Percentiles rank a stretch among this genome's conserved stretches.
Conservation (phyloP, 2,113 vertebrate genomes). For the Albula goreensis region DNA sequence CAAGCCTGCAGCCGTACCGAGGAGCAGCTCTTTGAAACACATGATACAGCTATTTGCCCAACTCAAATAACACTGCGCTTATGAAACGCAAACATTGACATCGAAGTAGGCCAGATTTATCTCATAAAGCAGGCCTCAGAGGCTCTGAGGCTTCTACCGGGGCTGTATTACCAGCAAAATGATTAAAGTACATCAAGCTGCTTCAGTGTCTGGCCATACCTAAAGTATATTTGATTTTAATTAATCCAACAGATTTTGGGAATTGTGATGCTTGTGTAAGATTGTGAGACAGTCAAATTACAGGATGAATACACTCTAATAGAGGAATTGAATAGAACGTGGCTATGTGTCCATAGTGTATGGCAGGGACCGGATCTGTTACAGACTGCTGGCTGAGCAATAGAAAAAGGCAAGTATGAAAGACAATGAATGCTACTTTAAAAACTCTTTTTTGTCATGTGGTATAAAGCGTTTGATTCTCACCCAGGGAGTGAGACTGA, state of each 20-base stretch:
- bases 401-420: not conserved
- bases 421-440: not conserved
- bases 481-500: not conserved
- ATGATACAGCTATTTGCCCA: conserved; percentile 51
- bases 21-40: conserved; percentile 49
- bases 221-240: not conserved
- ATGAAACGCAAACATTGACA: conserved; percentile 73
- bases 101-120: conserved; percentile 60
- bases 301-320: not conserved
- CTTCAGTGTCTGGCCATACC: not conserved
- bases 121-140: conserved; percentile 56
- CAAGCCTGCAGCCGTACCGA: not conserved
- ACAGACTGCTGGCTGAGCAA: no score
- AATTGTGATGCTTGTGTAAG: not conserved
- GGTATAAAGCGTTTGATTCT: not conserved
- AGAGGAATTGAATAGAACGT: not conserved
- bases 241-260: not conserved
- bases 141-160: conserved; percentile 13
- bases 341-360: no score
- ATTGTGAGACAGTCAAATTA: not conserved
- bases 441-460: not conserved
- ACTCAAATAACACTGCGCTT: conserved; percentile 65
- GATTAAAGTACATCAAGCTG: not conserved
- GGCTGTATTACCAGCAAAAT: conserved; percentile 22
- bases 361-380: no score